Base-by-base conservation (phyloP, 2,113 vertebrate species). In the Lagopus muta region DNA sequence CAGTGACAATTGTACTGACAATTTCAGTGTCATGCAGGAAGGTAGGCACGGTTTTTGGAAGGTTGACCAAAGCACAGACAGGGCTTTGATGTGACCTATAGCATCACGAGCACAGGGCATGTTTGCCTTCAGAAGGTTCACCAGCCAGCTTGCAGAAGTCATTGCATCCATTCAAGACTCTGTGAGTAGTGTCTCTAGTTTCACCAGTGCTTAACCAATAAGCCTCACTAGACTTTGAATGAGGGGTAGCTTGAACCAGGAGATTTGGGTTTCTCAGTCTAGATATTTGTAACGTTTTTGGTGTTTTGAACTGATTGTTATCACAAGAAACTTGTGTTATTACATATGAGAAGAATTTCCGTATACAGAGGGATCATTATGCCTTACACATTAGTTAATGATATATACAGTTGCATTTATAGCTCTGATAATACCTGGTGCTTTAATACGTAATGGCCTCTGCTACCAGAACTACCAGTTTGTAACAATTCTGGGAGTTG, bases 41-140 rank as follows among this genome's bases (percentile, higher is more conserved):
- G 55, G 27, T 14, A 21, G 32, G 5, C 30, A 22, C 40, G 71
- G 0, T 36, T 94, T 88, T 92, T 54, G 58, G 34, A 1, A 1
- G 2, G n/a, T 52, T 72, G 24, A 66, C 20, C 28, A 61, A 70
- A 86, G 66, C 54, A 70, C 52, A 34, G n/a, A 34, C 54, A 54
- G 20, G 18, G 17, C 25, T 13, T 25, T 82, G 71, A 14, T 36
- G 10, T 2, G 15, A 45, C 52, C 58, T 70, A 32, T n/a, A 78
- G 1, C 0, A 19, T 66, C 7, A 3, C 69, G 47, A 17, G 21
- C 38, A 47, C 1, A 0, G 30, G 18, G 8, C 2, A 1, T 50
- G 13, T 64, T 89, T 88, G 32, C 38, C 65, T 88, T 72, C 45
- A 42, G 28, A 12, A 19, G 10, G 76, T 64, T 55, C 30, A 36